Evolutionary conservation across 2,888 invertebrate genomes (phyloP).

Genomic region (Athalia circularis): DNA sequence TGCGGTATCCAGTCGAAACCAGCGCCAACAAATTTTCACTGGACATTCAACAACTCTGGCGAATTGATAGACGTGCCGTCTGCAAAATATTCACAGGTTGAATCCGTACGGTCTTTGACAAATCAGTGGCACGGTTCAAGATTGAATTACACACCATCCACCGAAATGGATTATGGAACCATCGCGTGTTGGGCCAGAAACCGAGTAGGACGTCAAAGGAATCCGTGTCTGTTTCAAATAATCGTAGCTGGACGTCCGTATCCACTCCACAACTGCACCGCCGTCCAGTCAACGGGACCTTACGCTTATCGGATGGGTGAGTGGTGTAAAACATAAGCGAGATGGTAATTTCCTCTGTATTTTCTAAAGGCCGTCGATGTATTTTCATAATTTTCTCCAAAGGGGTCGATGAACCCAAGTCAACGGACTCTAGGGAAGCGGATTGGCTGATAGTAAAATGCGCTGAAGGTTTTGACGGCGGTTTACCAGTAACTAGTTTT

Average conservation of each 20-base stretch:
- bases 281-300: conserved; percentile 74
- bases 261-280: conserved; percentile 89
- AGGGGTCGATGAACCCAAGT: conserved; percentile 67
- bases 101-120: conserved; percentile 64
- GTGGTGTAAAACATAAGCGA: background rate
- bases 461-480: conserved; percentile 91
- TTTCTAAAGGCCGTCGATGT: no score
- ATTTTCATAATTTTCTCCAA: no score
- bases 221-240: conserved; percentile 91
- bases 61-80: conserved; percentile 86
- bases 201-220: conserved; percentile 87
- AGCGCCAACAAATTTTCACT: conserved; percentile 87
- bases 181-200: conserved; percentile 91
- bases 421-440: conserved; percentile 70
- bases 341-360: background rate
- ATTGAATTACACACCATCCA: conserved; percentile 89
- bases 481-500: conserved; percentile 83
- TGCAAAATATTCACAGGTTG: conserved; percentile 76
- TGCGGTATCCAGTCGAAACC: conserved; percentile 94
- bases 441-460: conserved; percentile 92
- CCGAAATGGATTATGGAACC: conserved; percentile 92
- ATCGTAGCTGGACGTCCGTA: conserved; percentile 92
- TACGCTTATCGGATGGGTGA: conserved; percentile 69
- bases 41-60: conserved; percentile 95
- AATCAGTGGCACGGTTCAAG: conserved; percentile 81